phyloP scores from a whole-genome alignment of 2,888 invertebrate species.

The Drosophila incognita region DNA sequence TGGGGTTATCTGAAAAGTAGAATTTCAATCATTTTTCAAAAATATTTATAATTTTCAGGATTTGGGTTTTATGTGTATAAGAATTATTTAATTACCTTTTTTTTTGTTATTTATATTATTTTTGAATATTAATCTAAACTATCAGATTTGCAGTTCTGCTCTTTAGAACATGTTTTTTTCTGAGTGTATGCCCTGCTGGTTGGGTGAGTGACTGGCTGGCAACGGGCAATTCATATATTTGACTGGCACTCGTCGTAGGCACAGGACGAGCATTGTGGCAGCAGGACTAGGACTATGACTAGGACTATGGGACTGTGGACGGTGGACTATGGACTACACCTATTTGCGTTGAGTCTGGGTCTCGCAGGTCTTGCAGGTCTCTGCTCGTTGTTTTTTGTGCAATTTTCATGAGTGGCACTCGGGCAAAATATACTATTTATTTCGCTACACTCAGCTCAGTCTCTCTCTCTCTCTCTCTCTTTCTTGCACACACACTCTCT shows the following conservation, averaged over 20 bases:
- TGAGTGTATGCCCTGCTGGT: slow-evolving; percentile 37
- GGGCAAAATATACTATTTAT: slow-evolving; percentile 78
- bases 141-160: neutral
- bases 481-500: neutral
- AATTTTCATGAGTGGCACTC: slow-evolving; percentile 80
- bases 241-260: slow-evolving; percentile 74
- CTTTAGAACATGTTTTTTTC: neutral
- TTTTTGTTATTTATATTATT: no score
- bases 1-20: no score
- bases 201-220: slow-evolving; percentile 38
- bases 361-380: slow-evolving; percentile 28
- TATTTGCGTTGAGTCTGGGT: slow-evolving; percentile 1
- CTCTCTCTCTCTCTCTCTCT: neutral
- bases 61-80: no score
- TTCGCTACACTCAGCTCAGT: slow-evolving; percentile 62
- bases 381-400: slow-evolving; percentile 52
- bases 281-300: slow-evolving; percentile 15
- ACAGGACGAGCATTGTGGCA: slow-evolving; percentile 16
- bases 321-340: neutral
- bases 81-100: no score
- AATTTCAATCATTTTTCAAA: no score
- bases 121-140: no score
- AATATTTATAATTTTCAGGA: no score
- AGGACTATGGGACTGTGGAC: slow-evolving; percentile 21
- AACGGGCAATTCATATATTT: slow-evolving; percentile 71